Evolutionary conservation across 2,113 vertebrate species (phyloP).

Genomic region (Chloroceryle aenea): DNA sequence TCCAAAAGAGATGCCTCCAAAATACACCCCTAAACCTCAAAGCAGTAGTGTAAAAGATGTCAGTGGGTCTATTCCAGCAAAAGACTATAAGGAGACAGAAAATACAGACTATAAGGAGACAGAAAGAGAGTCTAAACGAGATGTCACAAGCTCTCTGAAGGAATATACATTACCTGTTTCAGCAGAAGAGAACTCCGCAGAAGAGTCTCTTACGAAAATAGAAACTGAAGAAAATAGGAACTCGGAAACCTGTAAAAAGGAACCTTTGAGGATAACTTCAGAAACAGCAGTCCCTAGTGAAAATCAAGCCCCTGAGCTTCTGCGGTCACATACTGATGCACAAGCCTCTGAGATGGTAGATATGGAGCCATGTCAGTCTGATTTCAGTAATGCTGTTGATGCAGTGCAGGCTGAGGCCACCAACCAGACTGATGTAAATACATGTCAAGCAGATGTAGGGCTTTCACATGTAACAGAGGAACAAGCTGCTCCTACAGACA

Average conservation of each 20-base stretch:
- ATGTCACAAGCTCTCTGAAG: background rate
- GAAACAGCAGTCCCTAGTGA: background rate
- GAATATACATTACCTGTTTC: background rate
- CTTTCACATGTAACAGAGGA: background rate
- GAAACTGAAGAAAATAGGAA: background rate
- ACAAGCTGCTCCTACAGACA: background rate
- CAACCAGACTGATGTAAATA: background rate
- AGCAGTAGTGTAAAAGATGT: background rate
- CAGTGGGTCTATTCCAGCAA: background rate
- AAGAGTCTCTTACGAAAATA: background rate
- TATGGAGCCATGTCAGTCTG: conserved; percentile 8
- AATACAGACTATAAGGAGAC: no score
- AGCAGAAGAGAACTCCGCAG: background rate
- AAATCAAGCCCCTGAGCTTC: background rate
- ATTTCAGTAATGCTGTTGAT: background rate
- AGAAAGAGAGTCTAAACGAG: background rate
- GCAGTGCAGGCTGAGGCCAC: conserved; percentile 1
- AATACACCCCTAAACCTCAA: conserved; percentile 32
- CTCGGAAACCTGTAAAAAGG: background rate
- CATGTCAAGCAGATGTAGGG: background rate
- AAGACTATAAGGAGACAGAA: background rate
- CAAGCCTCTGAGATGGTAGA: background rate
- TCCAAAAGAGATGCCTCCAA: conserved; percentile 47
- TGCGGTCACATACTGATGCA: background rate
- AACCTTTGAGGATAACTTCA: background rate